phyloP scores from a whole-genome alignment of 2,113 vertebrate genomes.

The Trochalopteron elliotii region DNA sequence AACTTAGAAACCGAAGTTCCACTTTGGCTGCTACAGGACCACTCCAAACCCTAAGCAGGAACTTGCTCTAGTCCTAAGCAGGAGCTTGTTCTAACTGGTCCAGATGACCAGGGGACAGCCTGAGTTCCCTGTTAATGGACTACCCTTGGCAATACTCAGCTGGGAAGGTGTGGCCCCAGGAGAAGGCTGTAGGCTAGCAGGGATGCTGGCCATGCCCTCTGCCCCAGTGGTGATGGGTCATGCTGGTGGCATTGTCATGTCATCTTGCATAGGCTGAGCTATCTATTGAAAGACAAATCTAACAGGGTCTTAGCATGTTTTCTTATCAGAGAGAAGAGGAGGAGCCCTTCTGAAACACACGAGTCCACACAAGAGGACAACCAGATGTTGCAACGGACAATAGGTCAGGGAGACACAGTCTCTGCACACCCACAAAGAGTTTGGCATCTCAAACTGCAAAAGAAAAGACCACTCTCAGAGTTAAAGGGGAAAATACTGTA shows the following conservation, averaged over 20 bases:
- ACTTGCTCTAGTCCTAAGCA: not conserved
- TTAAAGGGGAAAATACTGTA: constrained; percentile 15
- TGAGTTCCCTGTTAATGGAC: not conserved
- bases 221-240: not conserved
- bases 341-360: not conserved
- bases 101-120: not conserved
- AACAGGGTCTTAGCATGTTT: not conserved
- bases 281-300: not conserved
- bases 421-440: not conserved
- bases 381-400: not conserved
- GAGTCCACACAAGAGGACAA: rapidly evolving
- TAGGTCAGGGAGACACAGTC: not conserved
- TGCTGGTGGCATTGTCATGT: not conserved
- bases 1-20: not conserved
- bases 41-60: not conserved
- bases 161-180: not conserved
- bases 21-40: not conserved
- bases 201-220: not conserved
- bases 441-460: not conserved
- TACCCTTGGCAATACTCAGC: not conserved
- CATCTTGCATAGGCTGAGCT: not conserved
- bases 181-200: not conserved
- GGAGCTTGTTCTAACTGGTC: not conserved
- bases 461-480: not conserved
- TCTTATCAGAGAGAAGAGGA: not conserved